Evolutionary conservation across 2,888 invertebrate species (phyloP).

Genomic region (Conops quadrifasciatus): DNA sequence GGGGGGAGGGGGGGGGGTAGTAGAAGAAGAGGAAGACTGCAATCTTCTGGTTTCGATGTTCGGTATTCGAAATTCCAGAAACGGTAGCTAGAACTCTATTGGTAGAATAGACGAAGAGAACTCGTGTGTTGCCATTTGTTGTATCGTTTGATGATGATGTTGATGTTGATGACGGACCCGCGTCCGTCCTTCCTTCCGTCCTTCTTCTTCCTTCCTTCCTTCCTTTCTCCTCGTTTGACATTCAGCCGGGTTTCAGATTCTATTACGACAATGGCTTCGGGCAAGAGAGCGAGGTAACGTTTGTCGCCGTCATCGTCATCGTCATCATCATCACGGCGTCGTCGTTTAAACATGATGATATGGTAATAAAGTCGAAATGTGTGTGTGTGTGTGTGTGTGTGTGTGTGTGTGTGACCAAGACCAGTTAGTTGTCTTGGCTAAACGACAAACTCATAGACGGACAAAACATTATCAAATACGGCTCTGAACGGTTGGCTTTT

Average conservation of each 20-base stretch:
- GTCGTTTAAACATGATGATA: conserved; percentile 31
- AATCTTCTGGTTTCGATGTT: background rate
- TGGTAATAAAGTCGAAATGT: conserved; percentile 32
- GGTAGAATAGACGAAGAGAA: background rate
- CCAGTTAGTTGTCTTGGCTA: background rate
- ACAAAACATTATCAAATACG: conserved; percentile 19
- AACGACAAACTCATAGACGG: background rate
- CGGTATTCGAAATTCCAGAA: background rate
- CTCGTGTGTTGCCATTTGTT: no score
- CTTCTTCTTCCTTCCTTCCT: background rate
- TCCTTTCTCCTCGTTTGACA: no score
- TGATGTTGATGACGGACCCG: background rate
- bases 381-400: background rate
- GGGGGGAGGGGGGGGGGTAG: background rate
- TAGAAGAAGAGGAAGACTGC: background rate
- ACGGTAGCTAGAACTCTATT: conserved; percentile 5
- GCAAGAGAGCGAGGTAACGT: background rate
- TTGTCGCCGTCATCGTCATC: conserved; percentile 4
- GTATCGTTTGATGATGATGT: background rate
- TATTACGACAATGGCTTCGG: no score
- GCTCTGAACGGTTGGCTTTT: conserved; percentile 7
- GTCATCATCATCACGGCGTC: conserved; percentile 5
- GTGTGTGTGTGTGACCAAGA: no score
- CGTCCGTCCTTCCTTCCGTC: background rate
- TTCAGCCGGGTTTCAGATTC: no score